Percentiles rank a stretch among this genome's conserved stretches.
Conservation (phyloP, 1,140 invertebrate species). For the Brachionus rubens region DNA sequence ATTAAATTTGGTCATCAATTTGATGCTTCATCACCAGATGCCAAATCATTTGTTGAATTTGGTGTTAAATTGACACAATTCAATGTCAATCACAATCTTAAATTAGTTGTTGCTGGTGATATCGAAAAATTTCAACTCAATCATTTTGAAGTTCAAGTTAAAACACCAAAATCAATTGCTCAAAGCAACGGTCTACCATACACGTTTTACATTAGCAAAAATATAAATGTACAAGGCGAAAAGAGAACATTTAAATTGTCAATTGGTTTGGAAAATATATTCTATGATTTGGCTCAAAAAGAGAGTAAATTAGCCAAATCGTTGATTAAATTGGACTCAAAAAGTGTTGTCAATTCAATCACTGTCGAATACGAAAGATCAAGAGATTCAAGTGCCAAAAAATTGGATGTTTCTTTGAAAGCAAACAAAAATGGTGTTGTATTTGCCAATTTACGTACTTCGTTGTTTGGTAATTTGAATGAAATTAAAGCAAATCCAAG, state of each 20-base stretch:
- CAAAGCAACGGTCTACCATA: background rate
- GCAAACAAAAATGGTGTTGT: background rate
- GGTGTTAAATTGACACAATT: background rate
- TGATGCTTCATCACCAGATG: constrained; percentile 5
- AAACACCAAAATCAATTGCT: background rate
- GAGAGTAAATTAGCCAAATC: constrained; percentile 8
- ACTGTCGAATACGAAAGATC: background rate
- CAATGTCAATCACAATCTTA: constrained; percentile 8
- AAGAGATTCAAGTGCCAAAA: background rate
- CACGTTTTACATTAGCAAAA: background rate
- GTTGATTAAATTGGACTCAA: background rate
- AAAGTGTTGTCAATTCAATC: background rate
- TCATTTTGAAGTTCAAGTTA: constrained; percentile 11
- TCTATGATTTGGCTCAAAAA: background rate
- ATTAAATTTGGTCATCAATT: background rate
- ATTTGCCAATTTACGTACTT: background rate
- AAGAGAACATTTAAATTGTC: background rate
- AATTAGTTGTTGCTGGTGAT: background rate
- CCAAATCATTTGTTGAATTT: background rate
- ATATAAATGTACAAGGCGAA: background rate
- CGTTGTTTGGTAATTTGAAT: background rate
- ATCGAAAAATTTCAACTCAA: background rate
- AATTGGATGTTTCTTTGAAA: background rate
- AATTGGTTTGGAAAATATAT: background rate
- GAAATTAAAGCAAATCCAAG: background rate